Base-by-base conservation (phyloP, 2,888 invertebrate genomes). In the Neocrepidodera transversa region DNA sequence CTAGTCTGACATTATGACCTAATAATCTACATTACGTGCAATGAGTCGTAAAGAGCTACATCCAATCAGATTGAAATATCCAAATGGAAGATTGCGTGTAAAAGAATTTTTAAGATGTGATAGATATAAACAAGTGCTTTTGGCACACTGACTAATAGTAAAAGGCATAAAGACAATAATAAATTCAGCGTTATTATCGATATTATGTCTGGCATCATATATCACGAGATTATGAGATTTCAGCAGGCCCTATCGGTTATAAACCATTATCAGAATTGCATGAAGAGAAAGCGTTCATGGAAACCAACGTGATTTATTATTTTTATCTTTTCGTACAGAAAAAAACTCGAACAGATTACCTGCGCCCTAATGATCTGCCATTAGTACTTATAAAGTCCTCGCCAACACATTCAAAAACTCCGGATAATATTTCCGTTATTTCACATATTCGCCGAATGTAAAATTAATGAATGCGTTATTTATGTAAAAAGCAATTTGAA, bases 301-400 rank as follows among this genome's bases (percentile, higher is more conserved):
- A 76, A 73, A 74, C 61, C 61, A 72, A 58, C 61, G 77, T 78
- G 78, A 79, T 79, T 78, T 78, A 79, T 79, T 77, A 77, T 78
- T 79, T 79, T 78, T 78, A 78, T 78, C 78, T 76, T 65, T 65
- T 68, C 68, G 70, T 74, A 75, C 71, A 71, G 68, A 73, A 75
- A 74, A n/a, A 76, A 77, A 76, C 72, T 69, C 69, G 71, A 68
- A 75, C 71, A 79, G 78, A 79, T 78, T 78, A 78, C 78, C 79
- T 77, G 77, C 68, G 73, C 75, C 77, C 78, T 79, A 79, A 79
- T 79, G 79, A 79, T 79, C 75, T 72, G 70, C 78, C 79, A 79
- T 79, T 79, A 79, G 78, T 75, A 74, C 68, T 69, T 65, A 55
- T 65, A 62, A 61, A 63, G 65, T 65, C 66, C 64, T 40, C 63